Conservation (phyloP, 2,888 invertebrate genomes). For the Perizoma flavofasciatum region DNA sequence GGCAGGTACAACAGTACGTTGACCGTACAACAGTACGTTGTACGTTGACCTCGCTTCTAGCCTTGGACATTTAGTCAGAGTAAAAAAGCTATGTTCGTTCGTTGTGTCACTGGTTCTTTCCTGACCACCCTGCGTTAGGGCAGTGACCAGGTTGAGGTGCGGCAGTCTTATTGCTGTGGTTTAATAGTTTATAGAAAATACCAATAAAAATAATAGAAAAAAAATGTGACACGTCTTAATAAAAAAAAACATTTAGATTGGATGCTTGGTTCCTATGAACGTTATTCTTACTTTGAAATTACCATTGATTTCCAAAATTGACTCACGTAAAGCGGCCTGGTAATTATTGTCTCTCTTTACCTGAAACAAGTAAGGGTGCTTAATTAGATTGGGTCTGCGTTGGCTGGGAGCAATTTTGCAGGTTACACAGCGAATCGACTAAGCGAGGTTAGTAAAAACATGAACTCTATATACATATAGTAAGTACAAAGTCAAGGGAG, state of each 20-base stretch:
- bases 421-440: neutral
- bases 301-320: neutral
- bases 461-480: too few species aligned
- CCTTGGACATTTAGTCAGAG: conserved; percentile 60
- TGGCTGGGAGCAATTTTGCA: neutral
- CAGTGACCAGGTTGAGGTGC: too few species aligned
- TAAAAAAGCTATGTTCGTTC: conserved; percentile 4
- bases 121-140: too few species aligned
- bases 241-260: too few species aligned
- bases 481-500: too few species aligned
- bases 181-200: too few species aligned
- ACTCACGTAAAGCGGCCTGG: conserved; percentile 11
- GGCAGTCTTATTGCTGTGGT: too few species aligned
- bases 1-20: too few species aligned
- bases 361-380: conserved; percentile 35
- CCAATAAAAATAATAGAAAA: too few species aligned
- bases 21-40: too few species aligned
- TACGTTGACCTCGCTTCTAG: conserved; percentile 33
- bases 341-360: conserved; percentile 30
- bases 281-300: neutral
- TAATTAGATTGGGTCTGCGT: conserved; percentile 13
- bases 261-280: neutral
- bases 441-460: neutral
- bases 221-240: too few species aligned
- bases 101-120: too few species aligned